Percentiles rank a stretch among this genome's conserved stretches.
These are phyloP conservation scores for Pollimyrus isidori DNA, from an alignment of 2,113 vertebrate genomes.

Conservation along the genomic window DNA sequence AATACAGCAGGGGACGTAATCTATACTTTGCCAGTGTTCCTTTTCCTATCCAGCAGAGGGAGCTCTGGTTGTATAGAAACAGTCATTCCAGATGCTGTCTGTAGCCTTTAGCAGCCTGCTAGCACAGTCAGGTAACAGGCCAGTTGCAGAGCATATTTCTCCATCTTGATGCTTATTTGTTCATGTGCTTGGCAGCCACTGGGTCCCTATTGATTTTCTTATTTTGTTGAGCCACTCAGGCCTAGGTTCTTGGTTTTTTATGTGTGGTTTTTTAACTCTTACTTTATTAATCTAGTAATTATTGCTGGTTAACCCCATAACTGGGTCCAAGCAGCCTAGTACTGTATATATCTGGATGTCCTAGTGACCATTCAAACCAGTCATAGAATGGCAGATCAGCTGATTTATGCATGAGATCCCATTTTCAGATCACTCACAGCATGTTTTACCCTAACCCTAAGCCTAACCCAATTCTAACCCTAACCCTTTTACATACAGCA, in stretches of 20 bases:
- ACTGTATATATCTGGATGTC: neutral
- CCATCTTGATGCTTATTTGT: neutral
- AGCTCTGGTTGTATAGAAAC: neutral
- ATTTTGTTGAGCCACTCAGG: neutral
- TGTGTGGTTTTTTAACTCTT: neutral
- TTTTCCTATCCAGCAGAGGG: neutral
- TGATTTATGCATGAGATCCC: neutral
- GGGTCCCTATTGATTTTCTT: neutral
- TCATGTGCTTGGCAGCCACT: neutral
- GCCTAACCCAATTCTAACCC: no score
- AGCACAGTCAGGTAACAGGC: neutral
- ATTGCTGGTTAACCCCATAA: neutral
- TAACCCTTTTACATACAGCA: neutral
- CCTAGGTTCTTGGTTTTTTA: neutral
- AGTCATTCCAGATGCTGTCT: neutral
- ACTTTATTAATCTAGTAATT: neutral
- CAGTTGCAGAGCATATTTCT: no score
- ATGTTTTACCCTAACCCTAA: no score
- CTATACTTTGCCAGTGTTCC: neutral
- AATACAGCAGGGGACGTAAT: no score
- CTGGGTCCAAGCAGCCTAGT: neutral
- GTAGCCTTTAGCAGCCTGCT: no score
- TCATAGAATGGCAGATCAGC: neutral
- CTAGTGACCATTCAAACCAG: neutral
- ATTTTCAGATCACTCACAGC: neutral